Conservation (phyloP, 2,113 vertebrate species). For the Thalassarche chlororhynchos region DNA sequence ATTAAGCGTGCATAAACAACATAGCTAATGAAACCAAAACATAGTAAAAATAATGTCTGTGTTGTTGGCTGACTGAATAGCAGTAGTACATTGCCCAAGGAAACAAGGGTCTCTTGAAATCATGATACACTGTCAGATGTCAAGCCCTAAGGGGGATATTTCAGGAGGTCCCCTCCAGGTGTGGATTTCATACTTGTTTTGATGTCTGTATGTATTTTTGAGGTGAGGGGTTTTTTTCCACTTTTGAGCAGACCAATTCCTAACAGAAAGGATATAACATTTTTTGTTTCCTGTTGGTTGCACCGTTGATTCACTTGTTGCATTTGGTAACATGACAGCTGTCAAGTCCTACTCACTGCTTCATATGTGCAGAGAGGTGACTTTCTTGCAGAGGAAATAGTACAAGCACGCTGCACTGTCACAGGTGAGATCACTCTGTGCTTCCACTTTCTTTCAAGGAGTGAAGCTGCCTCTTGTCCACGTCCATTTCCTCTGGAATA, state of each 20-base stretch:
- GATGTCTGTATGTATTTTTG: neutral
- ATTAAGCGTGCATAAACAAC: neutral
- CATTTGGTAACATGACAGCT: neutral
- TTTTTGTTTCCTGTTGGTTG: neutral
- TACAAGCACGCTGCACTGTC: fast-evolving
- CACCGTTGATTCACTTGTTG: neutral
- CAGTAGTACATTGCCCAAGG: neutral
- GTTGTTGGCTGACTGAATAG: neutral
- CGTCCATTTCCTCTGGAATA: neutral
- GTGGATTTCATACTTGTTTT: neutral
- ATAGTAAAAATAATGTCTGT: neutral
- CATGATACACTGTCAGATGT: too few relatives aligned
- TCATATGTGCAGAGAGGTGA: neutral
- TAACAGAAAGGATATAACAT: neutral
- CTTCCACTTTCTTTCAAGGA: neutral
- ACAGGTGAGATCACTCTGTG: neutral
- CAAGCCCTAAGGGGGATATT: neutral
- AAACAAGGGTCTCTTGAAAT: neutral
- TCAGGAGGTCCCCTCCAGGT: neutral
- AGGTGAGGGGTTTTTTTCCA: neutral
- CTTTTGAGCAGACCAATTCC: neutral
- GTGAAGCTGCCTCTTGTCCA: neutral
- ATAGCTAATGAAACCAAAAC: neutral
- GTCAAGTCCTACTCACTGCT: neutral
- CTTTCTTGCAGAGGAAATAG: neutral